A percentile compares a stretch with the other conserved stretches of the same genome.
phyloP scores from a whole-genome alignment of 2,888 invertebrate species.

The Carcina quercana region DNA sequence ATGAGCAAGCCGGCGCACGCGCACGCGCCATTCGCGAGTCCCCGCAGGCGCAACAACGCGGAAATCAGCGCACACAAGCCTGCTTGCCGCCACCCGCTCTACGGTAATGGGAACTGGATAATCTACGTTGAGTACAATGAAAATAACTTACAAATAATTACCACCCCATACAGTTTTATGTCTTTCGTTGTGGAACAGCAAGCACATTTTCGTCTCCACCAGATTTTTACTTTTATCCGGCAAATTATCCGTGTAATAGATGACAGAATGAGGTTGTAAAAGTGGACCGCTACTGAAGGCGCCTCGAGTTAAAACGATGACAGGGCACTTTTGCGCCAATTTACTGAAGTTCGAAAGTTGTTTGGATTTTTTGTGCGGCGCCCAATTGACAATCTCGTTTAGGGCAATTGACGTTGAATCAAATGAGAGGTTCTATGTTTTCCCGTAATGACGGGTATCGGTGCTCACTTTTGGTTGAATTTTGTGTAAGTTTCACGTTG shows the following conservation, averaged over 20 bases:
- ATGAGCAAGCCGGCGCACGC: constrained; percentile 19
- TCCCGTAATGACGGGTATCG: no score
- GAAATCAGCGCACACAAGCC: constrained; percentile 7
- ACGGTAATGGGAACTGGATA: constrained; percentile 42
- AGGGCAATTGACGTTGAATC: constrained; percentile 7
- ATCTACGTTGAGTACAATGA: constrained; percentile 37
- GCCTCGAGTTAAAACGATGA: constrained; percentile 23
- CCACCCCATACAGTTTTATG: constrained; percentile 2
- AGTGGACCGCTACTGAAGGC: constrained; percentile 17
- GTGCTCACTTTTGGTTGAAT: no score
- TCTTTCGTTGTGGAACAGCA: not conserved
- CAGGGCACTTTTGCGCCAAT: constrained; percentile 24
- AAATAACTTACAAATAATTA: constrained; percentile 17
- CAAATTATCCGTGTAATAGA: constrained; percentile 16
- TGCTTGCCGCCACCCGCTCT: constrained; percentile 15
- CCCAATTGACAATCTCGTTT: constrained; percentile 13
- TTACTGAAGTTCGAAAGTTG: constrained; percentile 21
- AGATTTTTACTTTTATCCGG: constrained; percentile 12
- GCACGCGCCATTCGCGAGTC: constrained; percentile 22
- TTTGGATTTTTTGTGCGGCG: constrained; percentile 11
- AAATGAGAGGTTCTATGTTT: constrained; percentile 3
- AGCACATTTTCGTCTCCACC: not conserved
- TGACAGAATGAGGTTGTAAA: constrained; percentile 14
- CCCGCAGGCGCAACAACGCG: constrained; percentile 15
- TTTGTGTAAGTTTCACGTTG: no score